Conservation (phyloP, 2,888 invertebrate species). For the Meiosimyza platycephala region DNA sequence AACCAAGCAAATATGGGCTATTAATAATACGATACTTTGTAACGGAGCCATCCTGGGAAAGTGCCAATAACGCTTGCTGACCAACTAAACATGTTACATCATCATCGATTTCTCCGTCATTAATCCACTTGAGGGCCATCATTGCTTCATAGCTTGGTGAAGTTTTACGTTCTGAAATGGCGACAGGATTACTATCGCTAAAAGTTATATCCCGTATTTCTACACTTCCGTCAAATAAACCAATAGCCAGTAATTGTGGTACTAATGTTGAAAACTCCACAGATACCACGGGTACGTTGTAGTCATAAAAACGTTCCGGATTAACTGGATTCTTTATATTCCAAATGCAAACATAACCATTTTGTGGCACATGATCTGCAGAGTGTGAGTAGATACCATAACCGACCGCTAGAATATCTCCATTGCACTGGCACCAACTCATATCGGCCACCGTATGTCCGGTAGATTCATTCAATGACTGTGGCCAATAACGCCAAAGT, state of each 20-base stretch:
- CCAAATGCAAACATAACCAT: slow-evolving; percentile 81
- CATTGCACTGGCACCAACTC: slow-evolving; percentile 76
- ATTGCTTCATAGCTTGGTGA: slow-evolving; percentile 77
- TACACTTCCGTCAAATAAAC: slow-evolving; percentile 79
- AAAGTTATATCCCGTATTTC: slow-evolving; percentile 78
- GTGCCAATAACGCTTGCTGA: slow-evolving; percentile 70
- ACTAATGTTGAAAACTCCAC: slow-evolving; percentile 76
- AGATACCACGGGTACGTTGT: slow-evolving; percentile 74
- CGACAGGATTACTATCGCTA: slow-evolving; percentile 69
- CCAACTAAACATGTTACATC: slow-evolving; percentile 37
- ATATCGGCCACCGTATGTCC: slow-evolving; percentile 72
- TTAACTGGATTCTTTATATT: slow-evolving; percentile 83
- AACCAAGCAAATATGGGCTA: slow-evolving; percentile 72
- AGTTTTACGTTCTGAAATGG: slow-evolving; percentile 70
- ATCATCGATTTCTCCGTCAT: slow-evolving; percentile 42
- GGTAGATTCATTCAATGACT: slow-evolving; percentile 67
- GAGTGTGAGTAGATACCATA: slow-evolving; percentile 76
- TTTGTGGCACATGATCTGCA: slow-evolving; percentile 64
- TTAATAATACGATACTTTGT: slow-evolving; percentile 71
- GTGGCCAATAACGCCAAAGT: slow-evolving; percentile 76
- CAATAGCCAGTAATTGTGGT: slow-evolving; percentile 81
- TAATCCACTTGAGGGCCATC: slow-evolving; percentile 75
- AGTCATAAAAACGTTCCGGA: slow-evolving; percentile 77
- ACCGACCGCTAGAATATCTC: slow-evolving; percentile 79
- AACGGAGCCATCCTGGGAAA: slow-evolving; percentile 74